phyloP scores from a whole-genome alignment of 2,797 vertebrate genomes.

The Takifugu rubripes region DNA sequence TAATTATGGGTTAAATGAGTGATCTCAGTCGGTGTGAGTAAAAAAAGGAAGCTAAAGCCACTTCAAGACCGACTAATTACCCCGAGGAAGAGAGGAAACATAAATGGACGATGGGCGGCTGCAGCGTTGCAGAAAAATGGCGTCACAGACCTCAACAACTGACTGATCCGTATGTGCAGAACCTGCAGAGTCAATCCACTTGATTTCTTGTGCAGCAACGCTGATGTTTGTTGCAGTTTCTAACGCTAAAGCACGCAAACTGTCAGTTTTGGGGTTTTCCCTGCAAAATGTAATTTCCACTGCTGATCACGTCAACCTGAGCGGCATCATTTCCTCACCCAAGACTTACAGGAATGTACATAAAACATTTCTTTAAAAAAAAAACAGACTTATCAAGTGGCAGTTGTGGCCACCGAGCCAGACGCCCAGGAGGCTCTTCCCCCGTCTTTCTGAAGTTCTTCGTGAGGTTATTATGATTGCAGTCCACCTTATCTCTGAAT shows the following conservation, averaged over 20 bases:
- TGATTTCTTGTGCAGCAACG: slow-evolving; percentile 1
- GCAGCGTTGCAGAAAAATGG: slow-evolving; percentile 65
- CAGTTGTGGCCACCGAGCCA: not conserved
- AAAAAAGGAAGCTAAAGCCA: slow-evolving; percentile 72
- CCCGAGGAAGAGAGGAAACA: slow-evolving; percentile 73
- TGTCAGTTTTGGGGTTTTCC: slow-evolving; percentile 41
- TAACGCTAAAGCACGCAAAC: not conserved
- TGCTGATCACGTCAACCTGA: not conserved
- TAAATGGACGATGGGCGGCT: slow-evolving; percentile 67
- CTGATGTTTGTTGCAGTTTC: not conserved
- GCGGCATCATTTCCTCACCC: not conserved
- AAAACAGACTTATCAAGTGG: too few relatives aligned
- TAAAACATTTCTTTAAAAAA: not conserved
- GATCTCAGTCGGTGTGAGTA: slow-evolving; percentile 68
- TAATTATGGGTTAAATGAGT: slow-evolving; percentile 76
- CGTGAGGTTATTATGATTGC: slow-evolving; percentile 24
- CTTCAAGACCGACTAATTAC: slow-evolving; percentile 76
- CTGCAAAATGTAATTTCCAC: slow-evolving; percentile 29
- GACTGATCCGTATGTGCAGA: slow-evolving; percentile 21
- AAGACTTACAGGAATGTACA: not conserved
- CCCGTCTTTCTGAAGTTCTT: slow-evolving; percentile 3
- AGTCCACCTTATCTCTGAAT: slow-evolving; percentile 25
- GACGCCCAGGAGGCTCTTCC: not conserved
- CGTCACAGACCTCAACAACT: slow-evolving; percentile 57
- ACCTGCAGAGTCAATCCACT: not conserved